phyloP scores from a whole-genome alignment of 1,140 invertebrate genomes.

The Eufriesea mexicana region DNA sequence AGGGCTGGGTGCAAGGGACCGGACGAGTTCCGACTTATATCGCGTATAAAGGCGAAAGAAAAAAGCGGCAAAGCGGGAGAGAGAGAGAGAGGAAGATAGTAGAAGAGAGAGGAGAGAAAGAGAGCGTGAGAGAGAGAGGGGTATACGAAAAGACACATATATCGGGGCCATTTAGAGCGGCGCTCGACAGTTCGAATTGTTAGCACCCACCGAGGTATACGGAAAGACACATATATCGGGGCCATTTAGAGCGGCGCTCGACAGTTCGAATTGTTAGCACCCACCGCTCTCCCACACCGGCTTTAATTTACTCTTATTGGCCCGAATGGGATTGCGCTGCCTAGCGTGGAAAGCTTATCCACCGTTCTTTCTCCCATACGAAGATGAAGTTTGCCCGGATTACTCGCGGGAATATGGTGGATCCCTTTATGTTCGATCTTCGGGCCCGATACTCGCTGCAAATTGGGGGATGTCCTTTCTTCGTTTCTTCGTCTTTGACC shows the following conservation, averaged over 20 bases:
- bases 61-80: not conserved
- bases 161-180: constrained; percentile 50
- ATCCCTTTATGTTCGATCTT: constrained; percentile 40
- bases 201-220: constrained; percentile 23
- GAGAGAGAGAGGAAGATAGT: not conserved
- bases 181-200: constrained; percentile 56
- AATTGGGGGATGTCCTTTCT: constrained; percentile 63
- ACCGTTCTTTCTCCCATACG: constrained; percentile 26
- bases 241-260: constrained; percentile 48
- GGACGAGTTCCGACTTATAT: constrained; percentile 47
- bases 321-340: constrained; percentile 47
- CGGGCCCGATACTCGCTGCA: constrained; percentile 50
- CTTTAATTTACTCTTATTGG: constrained; percentile 65
- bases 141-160: constrained; percentile 21
- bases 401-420: constrained; percentile 39
- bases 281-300: constrained; percentile 10
- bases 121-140: not conserved
- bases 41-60: constrained; percentile 4
- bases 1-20: not conserved
- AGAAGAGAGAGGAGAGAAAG: not conserved
- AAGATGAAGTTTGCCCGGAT: constrained; percentile 59
- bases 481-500: not conserved
- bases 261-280: constrained; percentile 58
- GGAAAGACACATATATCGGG: constrained; percentile 37
- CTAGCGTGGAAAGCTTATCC: constrained; percentile 51